phyloP scores from a whole-genome alignment of 1,140 invertebrate genomes.

The Paracyclopina nana region DNA sequence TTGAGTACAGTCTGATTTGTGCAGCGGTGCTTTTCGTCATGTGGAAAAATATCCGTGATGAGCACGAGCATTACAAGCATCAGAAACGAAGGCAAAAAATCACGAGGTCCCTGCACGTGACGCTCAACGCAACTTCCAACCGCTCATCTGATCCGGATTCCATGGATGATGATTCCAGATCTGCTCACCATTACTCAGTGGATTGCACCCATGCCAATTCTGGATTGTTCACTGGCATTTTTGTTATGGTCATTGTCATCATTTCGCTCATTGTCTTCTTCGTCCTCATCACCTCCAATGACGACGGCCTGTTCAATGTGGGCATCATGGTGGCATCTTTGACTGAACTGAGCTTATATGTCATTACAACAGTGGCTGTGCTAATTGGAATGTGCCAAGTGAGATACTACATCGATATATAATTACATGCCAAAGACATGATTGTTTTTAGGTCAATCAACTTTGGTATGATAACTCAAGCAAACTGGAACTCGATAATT shows the following conservation, averaged over 20 bases:
- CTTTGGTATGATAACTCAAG: constrained; percentile 25
- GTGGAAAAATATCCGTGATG: constrained; percentile 56
- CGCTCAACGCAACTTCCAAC: too few relatives aligned
- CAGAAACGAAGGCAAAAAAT: constrained; percentile 1
- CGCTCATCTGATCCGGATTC: too few relatives aligned
- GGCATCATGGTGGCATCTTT: constrained; percentile 57
- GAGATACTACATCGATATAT: background rate
- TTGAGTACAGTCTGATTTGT: constrained; percentile 40
- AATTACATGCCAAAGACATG: constrained; percentile 3
- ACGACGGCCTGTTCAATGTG: constrained; percentile 44
- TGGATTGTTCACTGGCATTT: constrained; percentile 75
- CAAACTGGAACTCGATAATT: constrained; percentile 76
- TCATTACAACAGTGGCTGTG: constrained; percentile 10
- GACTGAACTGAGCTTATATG: constrained; percentile 13
- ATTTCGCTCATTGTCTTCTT: constrained; percentile 87
- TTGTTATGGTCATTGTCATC: constrained; percentile 74
- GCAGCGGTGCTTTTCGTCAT: constrained; percentile 49
- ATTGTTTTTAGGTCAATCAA: constrained; percentile 38
- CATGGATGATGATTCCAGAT: background rate
- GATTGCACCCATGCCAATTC: constrained; percentile 85
- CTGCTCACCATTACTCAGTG: constrained; percentile 62
- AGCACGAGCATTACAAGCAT: constrained; percentile 11
- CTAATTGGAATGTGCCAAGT: constrained; percentile 13
- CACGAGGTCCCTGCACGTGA: constrained; percentile 3
- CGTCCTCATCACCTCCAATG: constrained; percentile 64